Evolutionary conservation across 2,113 vertebrate species (phyloP).

Genomic region (Mirza zaza): DNA sequence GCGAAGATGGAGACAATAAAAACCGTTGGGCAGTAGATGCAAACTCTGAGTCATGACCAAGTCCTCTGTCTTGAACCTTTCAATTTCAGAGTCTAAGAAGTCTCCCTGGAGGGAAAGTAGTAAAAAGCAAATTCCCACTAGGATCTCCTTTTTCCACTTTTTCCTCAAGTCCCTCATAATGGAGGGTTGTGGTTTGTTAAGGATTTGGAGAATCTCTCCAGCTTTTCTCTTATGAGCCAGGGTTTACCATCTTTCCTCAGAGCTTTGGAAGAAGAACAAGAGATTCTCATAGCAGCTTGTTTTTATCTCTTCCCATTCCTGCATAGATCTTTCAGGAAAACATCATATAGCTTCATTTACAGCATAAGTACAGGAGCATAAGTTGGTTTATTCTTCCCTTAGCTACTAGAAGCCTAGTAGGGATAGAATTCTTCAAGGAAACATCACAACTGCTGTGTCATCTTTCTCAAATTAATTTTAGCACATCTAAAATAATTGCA

Average conservation of each 20-base stretch:
- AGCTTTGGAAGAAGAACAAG: background rate
- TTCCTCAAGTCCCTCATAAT: background rate
- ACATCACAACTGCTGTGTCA: conserved; percentile 38
- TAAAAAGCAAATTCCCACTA: background rate
- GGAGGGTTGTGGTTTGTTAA: background rate
- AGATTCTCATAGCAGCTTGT: background rate
- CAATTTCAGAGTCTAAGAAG: background rate
- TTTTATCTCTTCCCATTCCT: background rate
- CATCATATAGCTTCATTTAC: background rate
- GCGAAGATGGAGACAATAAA: background rate
- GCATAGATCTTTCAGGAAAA: background rate
- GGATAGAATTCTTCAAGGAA: conserved; percentile 37
- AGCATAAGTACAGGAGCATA: background rate
- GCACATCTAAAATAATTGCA: conserved; percentile 41
- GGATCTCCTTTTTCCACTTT: background rate
- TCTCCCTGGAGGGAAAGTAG: background rate
- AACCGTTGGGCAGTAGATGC: background rate
- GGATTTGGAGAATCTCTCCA: background rate
- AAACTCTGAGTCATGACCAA: background rate
- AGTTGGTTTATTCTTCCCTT: background rate
- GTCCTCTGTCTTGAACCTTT: background rate
- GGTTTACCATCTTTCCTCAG: background rate
- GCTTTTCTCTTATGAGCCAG: background rate
- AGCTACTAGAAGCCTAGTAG: background rate
- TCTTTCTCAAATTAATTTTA: conserved; percentile 69